Conservation (phyloP, 2,797 vertebrate species). For the Acropternis orthonyx region DNA sequence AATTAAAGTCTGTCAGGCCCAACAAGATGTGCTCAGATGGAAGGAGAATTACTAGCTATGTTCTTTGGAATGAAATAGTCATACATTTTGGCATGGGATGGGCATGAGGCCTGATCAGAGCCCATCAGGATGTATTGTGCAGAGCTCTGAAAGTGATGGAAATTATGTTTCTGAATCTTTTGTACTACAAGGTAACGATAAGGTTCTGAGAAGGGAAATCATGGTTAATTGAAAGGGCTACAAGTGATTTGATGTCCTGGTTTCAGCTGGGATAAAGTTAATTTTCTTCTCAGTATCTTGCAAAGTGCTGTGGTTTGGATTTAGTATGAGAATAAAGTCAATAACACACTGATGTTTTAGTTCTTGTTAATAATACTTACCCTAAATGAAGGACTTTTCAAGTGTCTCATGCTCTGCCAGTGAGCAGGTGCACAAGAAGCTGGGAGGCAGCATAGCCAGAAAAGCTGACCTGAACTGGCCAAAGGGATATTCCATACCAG, state of each 20-base stretch:
- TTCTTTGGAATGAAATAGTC: not conserved
- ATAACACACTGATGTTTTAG: not conserved
- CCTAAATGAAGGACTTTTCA: not conserved
- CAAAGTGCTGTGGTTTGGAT: not conserved
- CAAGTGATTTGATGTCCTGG: not conserved
- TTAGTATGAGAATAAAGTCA: not conserved
- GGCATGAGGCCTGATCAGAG: not conserved
- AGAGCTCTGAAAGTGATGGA: not conserved
- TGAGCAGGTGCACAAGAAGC: not conserved
- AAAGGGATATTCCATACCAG: not conserved
- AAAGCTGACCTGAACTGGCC: not conserved
- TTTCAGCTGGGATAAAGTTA: not conserved
- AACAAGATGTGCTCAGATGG: not conserved
- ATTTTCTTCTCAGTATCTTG: not conserved
- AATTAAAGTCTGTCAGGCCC: slow-evolving; percentile 36
- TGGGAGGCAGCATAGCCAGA: not conserved
- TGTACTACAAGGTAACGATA: not conserved
- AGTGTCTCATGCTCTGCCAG: not conserved
- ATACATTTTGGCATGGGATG: not conserved
- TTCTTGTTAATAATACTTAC: not conserved
- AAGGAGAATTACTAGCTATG: slow-evolving; percentile 13
- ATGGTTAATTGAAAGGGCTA: not conserved
- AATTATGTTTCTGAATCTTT: not conserved
- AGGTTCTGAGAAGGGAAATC: not conserved
- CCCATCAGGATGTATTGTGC: not conserved